Evolutionary conservation across 2,797 vertebrate species (phyloP).

Genomic region (Anomalospiza imberbis): DNA sequence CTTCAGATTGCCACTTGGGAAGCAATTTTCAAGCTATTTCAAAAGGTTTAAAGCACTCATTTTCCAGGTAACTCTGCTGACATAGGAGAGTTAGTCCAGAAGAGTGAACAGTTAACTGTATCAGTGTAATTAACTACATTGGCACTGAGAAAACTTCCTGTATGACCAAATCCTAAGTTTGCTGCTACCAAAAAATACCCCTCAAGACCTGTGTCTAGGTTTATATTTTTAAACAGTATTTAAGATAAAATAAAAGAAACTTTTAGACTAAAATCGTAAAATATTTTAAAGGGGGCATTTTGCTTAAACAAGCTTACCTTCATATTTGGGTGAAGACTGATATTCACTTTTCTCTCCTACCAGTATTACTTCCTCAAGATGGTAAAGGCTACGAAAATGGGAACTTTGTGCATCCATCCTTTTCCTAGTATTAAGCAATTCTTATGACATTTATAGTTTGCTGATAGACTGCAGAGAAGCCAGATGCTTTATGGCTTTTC

Average conservation of each 20-base stretch:
- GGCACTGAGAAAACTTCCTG: not conserved
- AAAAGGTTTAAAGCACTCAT: conserved; percentile 1
- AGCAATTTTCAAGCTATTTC: not conserved
- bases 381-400: not conserved
- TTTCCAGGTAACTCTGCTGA: not conserved
- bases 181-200: not conserved
- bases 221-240: not conserved
- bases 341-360: not conserved
- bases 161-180: not conserved
- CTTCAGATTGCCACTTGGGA: not conserved
- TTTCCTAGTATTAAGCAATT: conserved; percentile 5
- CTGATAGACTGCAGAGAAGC: conserved; percentile 25
- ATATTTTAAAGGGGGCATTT: not conserved
- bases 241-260: not conserved
- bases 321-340: not conserved
- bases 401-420: not conserved
- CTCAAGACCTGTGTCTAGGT: not conserved
- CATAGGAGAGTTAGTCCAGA: not conserved
- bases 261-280: not conserved
- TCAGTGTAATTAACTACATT: not conserved
- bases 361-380: not conserved
- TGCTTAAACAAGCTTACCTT: not conserved
- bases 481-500: conserved; percentile 57
- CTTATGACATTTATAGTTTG: conserved; percentile 48
- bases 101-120: not conserved